Percentiles rank a stretch among this genome's conserved stretches.
These are phyloP conservation scores for Platycercus adscitus DNA, from an alignment of 2,113 vertebrate genomes.

Conservation along the genomic window DNA sequence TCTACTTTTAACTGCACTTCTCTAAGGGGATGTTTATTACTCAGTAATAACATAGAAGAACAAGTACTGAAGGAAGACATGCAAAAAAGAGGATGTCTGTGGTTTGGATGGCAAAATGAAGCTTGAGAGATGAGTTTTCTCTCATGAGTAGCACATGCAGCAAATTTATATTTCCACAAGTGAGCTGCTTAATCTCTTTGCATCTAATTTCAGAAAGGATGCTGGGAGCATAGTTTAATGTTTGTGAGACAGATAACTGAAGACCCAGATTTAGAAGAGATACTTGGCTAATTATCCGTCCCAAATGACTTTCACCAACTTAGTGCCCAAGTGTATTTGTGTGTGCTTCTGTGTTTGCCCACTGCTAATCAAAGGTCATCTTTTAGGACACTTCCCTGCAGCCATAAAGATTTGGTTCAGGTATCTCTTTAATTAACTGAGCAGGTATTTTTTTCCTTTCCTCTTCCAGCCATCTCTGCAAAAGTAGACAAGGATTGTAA, in stretches of 20 bases:
- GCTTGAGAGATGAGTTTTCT: neutral
- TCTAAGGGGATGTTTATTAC: neutral
- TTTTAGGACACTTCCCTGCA: neutral
- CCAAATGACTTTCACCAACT: neutral
- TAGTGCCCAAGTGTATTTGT: neutral
- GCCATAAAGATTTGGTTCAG: neutral
- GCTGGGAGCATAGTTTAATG: neutral
- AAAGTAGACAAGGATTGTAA: neutral
- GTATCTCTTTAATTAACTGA: neutral
- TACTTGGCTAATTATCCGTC: neutral
- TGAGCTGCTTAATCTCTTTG: neutral
- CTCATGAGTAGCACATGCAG: neutral
- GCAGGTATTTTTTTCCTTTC: neutral
- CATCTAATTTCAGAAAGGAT: neutral
- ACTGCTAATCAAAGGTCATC: neutral
- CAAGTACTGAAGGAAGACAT: neutral
- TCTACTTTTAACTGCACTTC: neutral
- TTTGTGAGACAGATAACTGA: neutral
- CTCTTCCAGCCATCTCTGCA: neutral
- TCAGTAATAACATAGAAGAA: neutral
- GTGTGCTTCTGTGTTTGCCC: neutral
- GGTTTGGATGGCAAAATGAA: neutral
- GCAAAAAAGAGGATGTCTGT: neutral
- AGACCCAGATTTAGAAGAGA: neutral
- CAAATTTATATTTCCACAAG: neutral